A percentile compares a stretch with the other conserved stretches of the same genome.
Conservation (phyloP, 2,797 vertebrate genomes). For the Anguilla obscura region DNA sequence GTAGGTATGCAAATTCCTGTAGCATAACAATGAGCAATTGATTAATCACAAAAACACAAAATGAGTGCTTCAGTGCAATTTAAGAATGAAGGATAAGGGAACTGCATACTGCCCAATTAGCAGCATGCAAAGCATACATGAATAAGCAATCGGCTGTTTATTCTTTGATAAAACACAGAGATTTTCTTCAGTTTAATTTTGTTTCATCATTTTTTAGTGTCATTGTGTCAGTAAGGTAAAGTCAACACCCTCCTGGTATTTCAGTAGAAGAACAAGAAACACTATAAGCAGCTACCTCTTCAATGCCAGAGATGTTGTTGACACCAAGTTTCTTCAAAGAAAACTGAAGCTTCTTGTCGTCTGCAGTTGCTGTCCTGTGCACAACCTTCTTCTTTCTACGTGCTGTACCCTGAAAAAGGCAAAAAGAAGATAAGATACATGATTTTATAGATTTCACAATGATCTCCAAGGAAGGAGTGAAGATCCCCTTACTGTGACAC, state of each 20-base stretch:
- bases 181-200: neutral
- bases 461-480: neutral
- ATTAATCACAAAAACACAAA: neutral
- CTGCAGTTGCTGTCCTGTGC: slow-evolving; percentile 95
- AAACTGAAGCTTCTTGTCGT: slow-evolving; percentile 98
- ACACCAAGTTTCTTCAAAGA: slow-evolving; percentile 96
- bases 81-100: neutral
- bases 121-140: neutral
- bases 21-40: neutral
- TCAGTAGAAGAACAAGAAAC: neutral
- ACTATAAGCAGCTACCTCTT: slow-evolving; percentile 77
- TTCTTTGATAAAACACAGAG: neutral
- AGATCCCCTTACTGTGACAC: neutral
- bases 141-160: neutral
- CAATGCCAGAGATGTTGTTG: slow-evolving; percentile 97
- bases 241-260: neutral
- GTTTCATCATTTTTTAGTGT: neutral
- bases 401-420: slow-evolving; percentile 81
- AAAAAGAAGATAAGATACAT: too few relatives aligned
- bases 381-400: slow-evolving; percentile 99
- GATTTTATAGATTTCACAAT: neutral
- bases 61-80: neutral
- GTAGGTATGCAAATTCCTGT: neutral
- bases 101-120: neutral
- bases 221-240: neutral